Evolutionary conservation across 2,888 invertebrate genomes (phyloP).

Genomic region (Girardia tigrina): DNA sequence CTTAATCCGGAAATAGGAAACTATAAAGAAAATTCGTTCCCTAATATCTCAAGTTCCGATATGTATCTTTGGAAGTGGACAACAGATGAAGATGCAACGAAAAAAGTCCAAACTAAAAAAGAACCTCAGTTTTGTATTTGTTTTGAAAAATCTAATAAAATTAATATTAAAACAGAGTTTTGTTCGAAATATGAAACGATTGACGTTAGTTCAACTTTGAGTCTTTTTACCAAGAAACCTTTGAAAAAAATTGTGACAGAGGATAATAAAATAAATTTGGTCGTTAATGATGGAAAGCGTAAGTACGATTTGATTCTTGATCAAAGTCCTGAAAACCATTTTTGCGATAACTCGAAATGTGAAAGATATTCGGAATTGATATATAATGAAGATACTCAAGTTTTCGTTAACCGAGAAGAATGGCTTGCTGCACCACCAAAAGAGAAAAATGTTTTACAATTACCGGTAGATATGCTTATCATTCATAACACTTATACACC

Average conservation of each 20-base stretch:
- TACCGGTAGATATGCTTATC: not conserved
- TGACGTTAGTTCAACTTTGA: not conserved
- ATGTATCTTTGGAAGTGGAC: not conserved
- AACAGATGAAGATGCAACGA: not conserved
- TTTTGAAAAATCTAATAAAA: not conserved
- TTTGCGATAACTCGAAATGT: not conserved
- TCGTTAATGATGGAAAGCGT: not conserved
- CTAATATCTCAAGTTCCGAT: not conserved
- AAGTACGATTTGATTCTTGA: not conserved
- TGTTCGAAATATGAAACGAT: not conserved
- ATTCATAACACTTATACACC: slow-evolving; percentile 1
- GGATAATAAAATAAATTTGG: not conserved
- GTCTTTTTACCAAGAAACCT: not conserved
- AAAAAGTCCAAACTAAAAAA: not conserved
- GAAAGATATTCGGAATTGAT: not conserved
- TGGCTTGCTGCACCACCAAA: not conserved
- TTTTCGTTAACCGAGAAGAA: not conserved
- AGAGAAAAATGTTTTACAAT: not conserved
- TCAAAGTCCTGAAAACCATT: not conserved
- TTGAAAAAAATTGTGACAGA: too few relatives aligned
- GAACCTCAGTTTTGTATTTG: not conserved
- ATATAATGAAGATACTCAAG: not conserved
- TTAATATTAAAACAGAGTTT: not conserved
- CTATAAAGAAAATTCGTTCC: not conserved
- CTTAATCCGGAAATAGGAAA: not conserved